Evolutionary conservation across 1,140 invertebrate species (phyloP).

Genomic region (Pseudomyrmex dendroicus): DNA sequence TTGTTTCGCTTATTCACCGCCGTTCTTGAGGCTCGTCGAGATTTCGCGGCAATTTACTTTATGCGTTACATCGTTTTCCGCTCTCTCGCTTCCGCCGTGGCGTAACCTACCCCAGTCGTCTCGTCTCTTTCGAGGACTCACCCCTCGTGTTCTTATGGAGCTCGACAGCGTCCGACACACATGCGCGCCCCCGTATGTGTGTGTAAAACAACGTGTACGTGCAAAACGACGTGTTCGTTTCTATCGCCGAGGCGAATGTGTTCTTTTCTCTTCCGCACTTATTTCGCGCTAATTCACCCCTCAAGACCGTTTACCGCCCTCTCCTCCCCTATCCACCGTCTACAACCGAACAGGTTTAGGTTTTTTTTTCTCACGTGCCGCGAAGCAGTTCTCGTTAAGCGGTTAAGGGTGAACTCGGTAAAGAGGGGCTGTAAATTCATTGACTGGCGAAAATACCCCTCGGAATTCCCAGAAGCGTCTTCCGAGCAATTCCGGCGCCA

Average conservation of each 20-base stretch:
- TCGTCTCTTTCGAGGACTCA: constrained; percentile 73
- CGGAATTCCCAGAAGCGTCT: constrained; percentile 72
- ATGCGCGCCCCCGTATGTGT: neutral
- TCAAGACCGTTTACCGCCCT: constrained; percentile 81
- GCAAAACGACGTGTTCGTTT: constrained; percentile 52
- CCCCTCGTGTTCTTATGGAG: constrained; percentile 66
- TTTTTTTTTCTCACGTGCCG: constrained; percentile 83
- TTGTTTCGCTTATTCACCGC: constrained; percentile 77
- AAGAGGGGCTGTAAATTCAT: constrained; percentile 84
- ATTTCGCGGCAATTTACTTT: constrained; percentile 83
- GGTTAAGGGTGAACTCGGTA: constrained; percentile 78
- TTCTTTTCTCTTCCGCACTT: constrained; percentile 76
- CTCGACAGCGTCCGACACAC: constrained; percentile 44
- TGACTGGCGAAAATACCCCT: constrained; percentile 83
- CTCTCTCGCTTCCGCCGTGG: constrained; percentile 69
- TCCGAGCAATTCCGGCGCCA: constrained; percentile 57
- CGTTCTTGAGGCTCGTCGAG: constrained; percentile 68
- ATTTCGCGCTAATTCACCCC: constrained; percentile 84
- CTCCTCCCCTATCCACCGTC: constrained; percentile 51
- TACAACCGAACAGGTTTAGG: constrained; percentile 70
- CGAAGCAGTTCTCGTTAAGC: constrained; percentile 83
- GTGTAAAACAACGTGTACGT: neutral
- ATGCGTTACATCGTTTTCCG: constrained; percentile 82
- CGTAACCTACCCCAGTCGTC: constrained; percentile 64
- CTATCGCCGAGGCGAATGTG: constrained; percentile 65